Percentiles rank a stretch among this genome's conserved stretches.
Evolutionary conservation across 1,140 invertebrate species (phyloP).

Genomic region (Pararge aegeria): DNA sequence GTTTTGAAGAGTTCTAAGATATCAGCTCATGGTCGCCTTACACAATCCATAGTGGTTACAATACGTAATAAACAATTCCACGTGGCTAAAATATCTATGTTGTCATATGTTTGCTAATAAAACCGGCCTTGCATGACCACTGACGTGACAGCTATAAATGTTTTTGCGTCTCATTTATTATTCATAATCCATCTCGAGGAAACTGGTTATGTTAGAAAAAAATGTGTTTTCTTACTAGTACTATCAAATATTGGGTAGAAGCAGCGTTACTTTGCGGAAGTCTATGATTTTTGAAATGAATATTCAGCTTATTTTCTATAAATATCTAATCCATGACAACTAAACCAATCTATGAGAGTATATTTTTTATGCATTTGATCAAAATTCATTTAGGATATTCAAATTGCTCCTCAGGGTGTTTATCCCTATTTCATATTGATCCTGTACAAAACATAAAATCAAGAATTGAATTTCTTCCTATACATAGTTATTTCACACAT

Average conservation of each 20-base stretch:
- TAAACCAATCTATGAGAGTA: no score
- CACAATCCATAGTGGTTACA: background rate
- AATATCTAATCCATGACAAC: no score
- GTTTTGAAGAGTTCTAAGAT: background rate
- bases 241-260: background rate
- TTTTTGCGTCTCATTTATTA: conserved; percentile 5
- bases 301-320: no score
- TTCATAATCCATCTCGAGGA: conserved; percentile 2
- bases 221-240: background rate
- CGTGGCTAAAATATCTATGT: conserved; percentile 8
- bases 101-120: conserved; percentile 27
- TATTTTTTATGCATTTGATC: no score
- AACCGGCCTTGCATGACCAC: conserved; percentile 29
- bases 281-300: background rate
- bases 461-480: no score
- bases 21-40: conserved; percentile 2
- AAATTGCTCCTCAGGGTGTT: no score
- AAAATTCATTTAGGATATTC: no score
- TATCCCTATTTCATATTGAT: no score
- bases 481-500: no score
- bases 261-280: background rate
- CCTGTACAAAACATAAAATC: no score
- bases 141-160: conserved; percentile 12
- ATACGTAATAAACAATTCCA: conserved; percentile 11
- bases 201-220: conserved; percentile 7